Evolutionary conservation across 1,140 invertebrate species (phyloP).

Genomic region (Anastrepha obliqua): DNA sequence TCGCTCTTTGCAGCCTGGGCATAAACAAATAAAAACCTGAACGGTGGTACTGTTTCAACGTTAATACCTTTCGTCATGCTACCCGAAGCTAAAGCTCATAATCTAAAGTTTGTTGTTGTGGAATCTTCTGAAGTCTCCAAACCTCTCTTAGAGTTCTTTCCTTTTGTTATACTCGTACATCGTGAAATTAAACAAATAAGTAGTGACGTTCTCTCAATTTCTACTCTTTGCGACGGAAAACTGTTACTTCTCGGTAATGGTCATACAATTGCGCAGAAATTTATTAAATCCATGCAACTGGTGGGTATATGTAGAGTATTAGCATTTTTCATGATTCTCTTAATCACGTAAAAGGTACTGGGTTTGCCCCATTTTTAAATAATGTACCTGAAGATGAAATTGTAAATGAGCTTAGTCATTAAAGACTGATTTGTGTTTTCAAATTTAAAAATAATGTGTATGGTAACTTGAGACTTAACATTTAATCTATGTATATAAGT

Average conservation of each 20-base stretch:
- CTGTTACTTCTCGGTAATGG: background rate
- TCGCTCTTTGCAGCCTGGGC: too few species aligned
- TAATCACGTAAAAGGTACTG: slow-evolving; percentile 35
- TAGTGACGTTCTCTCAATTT: background rate
- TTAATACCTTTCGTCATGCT: background rate
- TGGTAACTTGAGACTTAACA: slow-evolving; percentile 44
- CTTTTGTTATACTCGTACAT: slow-evolving; percentile 31
- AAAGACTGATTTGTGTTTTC: background rate
- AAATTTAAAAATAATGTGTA: slow-evolving; percentile 18
- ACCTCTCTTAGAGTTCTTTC: slow-evolving; percentile 13
- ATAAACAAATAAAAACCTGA: too few species aligned
- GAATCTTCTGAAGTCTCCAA: background rate
- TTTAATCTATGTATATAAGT: slow-evolving; percentile 22
- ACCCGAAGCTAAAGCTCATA: background rate
- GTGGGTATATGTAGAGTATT: background rate
- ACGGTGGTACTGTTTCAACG: too few species aligned
- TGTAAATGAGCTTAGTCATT: background rate
- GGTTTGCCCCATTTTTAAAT: slow-evolving; percentile 53
- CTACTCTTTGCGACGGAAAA: background rate
- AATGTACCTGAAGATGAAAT: slow-evolving; percentile 50
- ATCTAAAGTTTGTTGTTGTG: background rate
- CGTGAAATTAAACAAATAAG: slow-evolving; percentile 9
- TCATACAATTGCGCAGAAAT: slow-evolving; percentile 39
- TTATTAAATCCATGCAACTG: slow-evolving; percentile 24
- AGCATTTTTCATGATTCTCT: slow-evolving; percentile 15